Percentiles rank a stretch among this genome's conserved stretches.
Evolutionary conservation across 2,113 vertebrate genomes (phyloP).

Genomic region (Semicossyphus pulcher): DNA sequence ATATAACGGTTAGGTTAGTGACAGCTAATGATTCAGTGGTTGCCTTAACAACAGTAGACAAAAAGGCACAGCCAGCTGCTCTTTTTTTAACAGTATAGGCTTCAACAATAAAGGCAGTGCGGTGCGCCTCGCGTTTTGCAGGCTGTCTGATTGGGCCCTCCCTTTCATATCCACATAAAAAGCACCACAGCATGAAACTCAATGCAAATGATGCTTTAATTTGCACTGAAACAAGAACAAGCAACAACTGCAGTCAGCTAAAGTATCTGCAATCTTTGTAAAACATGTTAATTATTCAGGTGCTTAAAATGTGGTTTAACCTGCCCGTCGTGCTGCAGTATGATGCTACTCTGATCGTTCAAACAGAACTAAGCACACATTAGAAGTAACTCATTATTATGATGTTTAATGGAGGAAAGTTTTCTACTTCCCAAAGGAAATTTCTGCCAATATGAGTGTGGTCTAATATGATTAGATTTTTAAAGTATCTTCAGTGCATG

Average conservation of each 20-base stretch:
- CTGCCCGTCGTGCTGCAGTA: not conserved
- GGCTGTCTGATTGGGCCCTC: too few species aligned
- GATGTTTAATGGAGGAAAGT: conserved; percentile 24
- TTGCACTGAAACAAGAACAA: not conserved
- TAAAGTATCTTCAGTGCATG: conserved; percentile 12
- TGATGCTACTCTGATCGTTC: conserved; percentile 18
- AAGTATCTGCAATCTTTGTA: conserved; percentile 1
- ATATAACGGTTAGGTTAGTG: too few species aligned
- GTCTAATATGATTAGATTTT: conserved; percentile 16
- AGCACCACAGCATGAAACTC: not conserved
- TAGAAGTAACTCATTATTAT: conserved; percentile 23
- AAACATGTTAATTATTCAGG: conserved; percentile 27
- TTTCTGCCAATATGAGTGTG: not conserved
- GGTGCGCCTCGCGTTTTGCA: too few species aligned
- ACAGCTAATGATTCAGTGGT: too few species aligned
- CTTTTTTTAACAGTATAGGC: too few species aligned
- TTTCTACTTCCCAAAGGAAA: conserved; percentile 11
- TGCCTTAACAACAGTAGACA: too few species aligned
- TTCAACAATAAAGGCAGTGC: too few species aligned
- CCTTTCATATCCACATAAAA: not conserved
- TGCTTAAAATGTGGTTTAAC: not conserved
- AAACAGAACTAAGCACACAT: conserved; percentile 13
- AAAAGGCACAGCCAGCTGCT: too few species aligned
- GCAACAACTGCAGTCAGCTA: not conserved
- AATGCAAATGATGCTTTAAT: not conserved